Percentiles rank a stretch among this genome's conserved stretches.
Conservation (phyloP, 2,888 invertebrate genomes). For the Sialis lutaria region DNA sequence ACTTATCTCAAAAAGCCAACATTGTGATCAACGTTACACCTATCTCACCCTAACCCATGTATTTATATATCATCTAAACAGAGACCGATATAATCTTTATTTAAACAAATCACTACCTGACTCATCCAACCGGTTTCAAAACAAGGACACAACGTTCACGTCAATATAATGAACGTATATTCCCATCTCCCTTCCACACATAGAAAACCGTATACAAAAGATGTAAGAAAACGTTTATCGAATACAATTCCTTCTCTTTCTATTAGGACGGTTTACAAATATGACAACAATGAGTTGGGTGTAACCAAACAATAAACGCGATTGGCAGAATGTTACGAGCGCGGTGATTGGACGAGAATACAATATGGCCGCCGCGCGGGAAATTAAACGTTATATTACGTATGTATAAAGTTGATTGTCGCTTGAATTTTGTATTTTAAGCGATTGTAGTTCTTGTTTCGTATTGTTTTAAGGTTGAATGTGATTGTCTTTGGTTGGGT, state of each 20-base stretch:
- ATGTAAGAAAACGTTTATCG: not conserved
- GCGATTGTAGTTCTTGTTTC: no score
- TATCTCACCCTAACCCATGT: no score
- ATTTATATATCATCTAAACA: no score
- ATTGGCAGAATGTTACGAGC: constrained; percentile 2
- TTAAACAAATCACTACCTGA: no score
- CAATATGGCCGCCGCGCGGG: not conserved
- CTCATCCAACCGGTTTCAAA: not conserved
- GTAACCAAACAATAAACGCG: constrained; percentile 5
- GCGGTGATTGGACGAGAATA: constrained; percentile 4
- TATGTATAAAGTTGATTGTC: not conserved
- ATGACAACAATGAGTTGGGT: constrained; percentile 1
- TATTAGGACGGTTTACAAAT: not conserved
- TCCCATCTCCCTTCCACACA: not conserved
- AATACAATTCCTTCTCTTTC: not conserved
- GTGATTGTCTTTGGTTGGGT: no score
- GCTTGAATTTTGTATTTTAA: no score
- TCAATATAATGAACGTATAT: not conserved
- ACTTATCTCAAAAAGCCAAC: constrained; percentile 3
- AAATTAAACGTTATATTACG: not conserved
- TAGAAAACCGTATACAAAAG: not conserved
- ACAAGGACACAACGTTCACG: not conserved
- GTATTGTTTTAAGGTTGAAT: no score
- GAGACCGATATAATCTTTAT: no score
- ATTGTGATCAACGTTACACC: not conserved